Conservation (phyloP, 2,113 vertebrate genomes). For the Protobothrops mucrosquamatus region DNA sequence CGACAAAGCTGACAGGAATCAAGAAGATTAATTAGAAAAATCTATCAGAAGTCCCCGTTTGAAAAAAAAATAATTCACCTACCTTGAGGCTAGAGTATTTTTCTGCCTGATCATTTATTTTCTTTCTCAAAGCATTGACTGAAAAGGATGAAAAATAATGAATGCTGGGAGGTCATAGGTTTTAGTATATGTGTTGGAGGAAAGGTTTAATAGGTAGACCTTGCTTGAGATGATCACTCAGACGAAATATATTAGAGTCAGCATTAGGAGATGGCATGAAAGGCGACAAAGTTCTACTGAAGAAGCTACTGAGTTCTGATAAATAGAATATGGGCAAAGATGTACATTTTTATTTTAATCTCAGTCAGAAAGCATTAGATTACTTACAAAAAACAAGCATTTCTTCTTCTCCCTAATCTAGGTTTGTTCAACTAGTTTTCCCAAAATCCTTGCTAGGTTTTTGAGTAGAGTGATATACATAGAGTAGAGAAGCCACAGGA, state of each 20-base stretch:
- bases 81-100: constrained; percentile 30
- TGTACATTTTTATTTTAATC: not conserved
- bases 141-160: constrained; percentile 43
- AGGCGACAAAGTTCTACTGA: not conserved
- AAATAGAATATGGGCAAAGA: not conserved
- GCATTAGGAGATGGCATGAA: not conserved
- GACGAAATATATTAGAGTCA: not conserved
- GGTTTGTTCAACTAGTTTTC: not conserved
- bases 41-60: constrained; percentile 43
- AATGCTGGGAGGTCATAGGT: constrained; percentile 15
- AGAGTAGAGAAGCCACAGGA: not conserved
- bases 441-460: not conserved
- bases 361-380: not conserved
- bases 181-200: constrained; percentile 21
- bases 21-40: constrained; percentile 58
- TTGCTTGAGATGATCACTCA: not conserved
- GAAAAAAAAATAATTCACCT: constrained; percentile 27
- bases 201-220: not conserved
- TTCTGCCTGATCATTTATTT: constrained; percentile 36
- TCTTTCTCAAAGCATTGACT: not conserved
- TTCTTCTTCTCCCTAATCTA: not conserved
- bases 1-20: constrained; percentile 58
- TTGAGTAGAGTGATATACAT: not conserved
- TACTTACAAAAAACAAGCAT: not conserved
- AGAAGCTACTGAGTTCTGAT: not conserved